Percentiles rank a stretch among this genome's conserved stretches.
Conservation (phyloP, 2,797 vertebrate species). For the Amniataba percoides region DNA sequence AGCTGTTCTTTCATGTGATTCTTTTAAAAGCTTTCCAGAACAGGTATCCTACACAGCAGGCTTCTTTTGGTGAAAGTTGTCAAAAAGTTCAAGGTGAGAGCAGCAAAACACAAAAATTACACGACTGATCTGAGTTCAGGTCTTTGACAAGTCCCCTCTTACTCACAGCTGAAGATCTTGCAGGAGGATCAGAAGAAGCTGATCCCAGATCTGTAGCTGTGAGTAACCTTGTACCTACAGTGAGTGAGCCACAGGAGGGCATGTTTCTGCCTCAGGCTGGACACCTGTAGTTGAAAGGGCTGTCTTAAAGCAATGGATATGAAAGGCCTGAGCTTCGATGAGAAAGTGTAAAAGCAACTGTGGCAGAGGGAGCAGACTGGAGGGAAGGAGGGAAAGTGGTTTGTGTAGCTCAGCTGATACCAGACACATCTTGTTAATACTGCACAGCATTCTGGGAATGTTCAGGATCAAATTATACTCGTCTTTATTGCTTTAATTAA, state of each 20-base stretch:
- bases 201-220: constrained; percentile 48
- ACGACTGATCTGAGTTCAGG: constrained; percentile 33
- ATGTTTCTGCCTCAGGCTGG: constrained; percentile 73
- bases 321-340: constrained; percentile 43
- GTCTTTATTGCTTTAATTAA: neutral
- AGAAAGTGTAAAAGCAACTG: constrained; percentile 36
- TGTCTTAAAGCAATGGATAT: constrained; percentile 65
- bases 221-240: constrained; percentile 64
- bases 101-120: neutral
- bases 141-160: constrained; percentile 6
- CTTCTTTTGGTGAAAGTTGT: neutral
- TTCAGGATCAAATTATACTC: neutral
- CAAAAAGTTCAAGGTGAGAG: constrained; percentile 18
- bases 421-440: neutral
- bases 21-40: neutral
- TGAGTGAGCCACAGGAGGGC: constrained; percentile 58
- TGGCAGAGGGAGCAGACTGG: constrained; percentile 31
- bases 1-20: neutral
- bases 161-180: constrained; percentile 20
- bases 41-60: neutral
- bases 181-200: constrained; percentile 47
- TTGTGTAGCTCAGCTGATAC: constrained; percentile 5
- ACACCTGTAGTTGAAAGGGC: constrained; percentile 62
- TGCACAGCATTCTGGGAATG: neutral
- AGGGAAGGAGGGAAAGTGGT: constrained; percentile 14